phyloP scores from a whole-genome alignment of 64 coral and sea anemone species.

The Actinia equina region DNA sequence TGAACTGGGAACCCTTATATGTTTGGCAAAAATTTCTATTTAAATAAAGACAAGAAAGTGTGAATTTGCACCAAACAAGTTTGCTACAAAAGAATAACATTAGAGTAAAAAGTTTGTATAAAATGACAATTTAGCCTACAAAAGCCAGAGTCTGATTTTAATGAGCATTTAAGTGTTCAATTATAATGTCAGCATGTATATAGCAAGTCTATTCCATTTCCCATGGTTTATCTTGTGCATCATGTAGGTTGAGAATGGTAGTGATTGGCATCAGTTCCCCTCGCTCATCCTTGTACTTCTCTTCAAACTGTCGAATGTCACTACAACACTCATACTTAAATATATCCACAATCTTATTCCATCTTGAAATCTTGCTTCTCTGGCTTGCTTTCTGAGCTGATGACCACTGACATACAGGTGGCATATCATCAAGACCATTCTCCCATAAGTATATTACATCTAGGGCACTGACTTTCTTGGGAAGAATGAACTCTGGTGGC shows the following conservation, averaged over 20 bases:
- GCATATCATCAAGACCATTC: constrained; percentile 89
- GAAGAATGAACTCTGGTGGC: constrained; percentile 66
- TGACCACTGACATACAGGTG: constrained; percentile 81
- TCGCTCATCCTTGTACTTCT: constrained; percentile 89
- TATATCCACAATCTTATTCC: constrained; percentile 95
- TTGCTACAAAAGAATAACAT: not conserved
- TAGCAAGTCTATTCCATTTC: not conserved
- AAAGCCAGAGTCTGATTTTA: not conserved
- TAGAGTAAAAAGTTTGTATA: constrained; percentile 2
- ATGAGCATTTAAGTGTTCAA: not conserved
- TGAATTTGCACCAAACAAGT: not conserved
- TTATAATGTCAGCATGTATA: not conserved
- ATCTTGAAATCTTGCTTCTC: constrained; percentile 89
- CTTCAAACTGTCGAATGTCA: constrained; percentile 84
- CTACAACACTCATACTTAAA: constrained; percentile 90
- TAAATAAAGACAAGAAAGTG: not conserved
- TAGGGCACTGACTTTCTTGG: constrained; percentile 80
- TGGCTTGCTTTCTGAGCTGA: constrained; percentile 76
- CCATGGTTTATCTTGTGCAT: constrained; percentile 60
- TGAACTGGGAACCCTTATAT: not conserved
- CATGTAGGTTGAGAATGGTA: constrained; percentile 85
- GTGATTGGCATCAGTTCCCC: constrained; percentile 88
- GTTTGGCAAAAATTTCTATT: not conserved
- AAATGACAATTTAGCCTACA: not conserved
- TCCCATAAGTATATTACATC: constrained; percentile 96